A percentile compares a stretch with the other conserved stretches of the same genome.
Evolutionary conservation across 2,797 vertebrate genomes (phyloP).

Genomic region (Alectoris magna): DNA sequence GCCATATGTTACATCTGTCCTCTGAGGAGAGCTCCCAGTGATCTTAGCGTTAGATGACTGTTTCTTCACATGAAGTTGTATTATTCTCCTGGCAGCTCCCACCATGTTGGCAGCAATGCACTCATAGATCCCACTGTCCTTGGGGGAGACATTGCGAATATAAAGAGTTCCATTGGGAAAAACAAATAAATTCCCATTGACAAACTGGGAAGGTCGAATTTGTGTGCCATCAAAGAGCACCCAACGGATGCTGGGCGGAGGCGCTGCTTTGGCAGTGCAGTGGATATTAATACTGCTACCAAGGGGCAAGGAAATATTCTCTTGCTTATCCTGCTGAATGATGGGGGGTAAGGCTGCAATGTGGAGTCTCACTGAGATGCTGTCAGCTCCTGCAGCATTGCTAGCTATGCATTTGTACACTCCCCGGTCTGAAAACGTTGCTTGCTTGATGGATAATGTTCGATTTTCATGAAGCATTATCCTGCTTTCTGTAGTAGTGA

Average conservation of each 20-base stretch:
- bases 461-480: constrained; percentile 83
- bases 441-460: constrained; percentile 84
- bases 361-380: constrained; percentile 85
- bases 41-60: constrained; percentile 85
- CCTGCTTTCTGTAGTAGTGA: constrained; percentile 63
- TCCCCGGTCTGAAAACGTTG: constrained; percentile 83
- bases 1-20: constrained; percentile 87
- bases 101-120: constrained; percentile 86
- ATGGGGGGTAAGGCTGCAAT: constrained; percentile 84
- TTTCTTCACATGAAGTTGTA: constrained; percentile 81
- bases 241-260: constrained; percentile 86
- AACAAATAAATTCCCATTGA: constrained; percentile 83
- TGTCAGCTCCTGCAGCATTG: constrained; percentile 86
- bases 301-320: constrained; percentile 83
- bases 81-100: constrained; percentile 81
- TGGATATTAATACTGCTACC: constrained; percentile 84
- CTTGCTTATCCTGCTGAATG: constrained; percentile 83
- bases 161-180: constrained; percentile 93
- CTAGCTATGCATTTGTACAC: constrained; percentile 90
- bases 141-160: constrained; percentile 76
- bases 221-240: constrained; percentile 82
- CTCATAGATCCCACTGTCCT: constrained; percentile 86
- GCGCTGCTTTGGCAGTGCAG: constrained; percentile 86
- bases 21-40: constrained; percentile 82
- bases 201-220: constrained; percentile 83